phyloP scores from a whole-genome alignment of 2,797 vertebrate species.

The Poecile montanus region DNA sequence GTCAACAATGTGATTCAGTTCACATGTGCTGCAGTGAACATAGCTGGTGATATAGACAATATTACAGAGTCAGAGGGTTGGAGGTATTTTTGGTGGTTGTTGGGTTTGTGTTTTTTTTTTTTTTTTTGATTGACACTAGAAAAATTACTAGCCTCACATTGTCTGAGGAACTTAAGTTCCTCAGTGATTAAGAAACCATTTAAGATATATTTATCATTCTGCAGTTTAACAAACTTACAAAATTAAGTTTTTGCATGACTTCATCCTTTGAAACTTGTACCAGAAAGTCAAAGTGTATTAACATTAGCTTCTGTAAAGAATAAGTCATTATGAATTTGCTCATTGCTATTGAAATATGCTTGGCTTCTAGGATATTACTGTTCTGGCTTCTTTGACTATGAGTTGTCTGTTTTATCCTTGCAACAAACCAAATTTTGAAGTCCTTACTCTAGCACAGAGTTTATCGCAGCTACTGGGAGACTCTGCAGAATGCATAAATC shows the following conservation, averaged over 20 bases:
- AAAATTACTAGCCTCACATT: slow-evolving; percentile 37
- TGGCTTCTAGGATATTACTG: background rate
- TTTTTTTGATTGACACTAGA: background rate
- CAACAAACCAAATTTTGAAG: slow-evolving; percentile 12
- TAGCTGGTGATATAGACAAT: background rate
- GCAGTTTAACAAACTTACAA: slow-evolving; percentile 49
- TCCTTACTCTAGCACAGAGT: background rate
- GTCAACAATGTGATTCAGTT: background rate
- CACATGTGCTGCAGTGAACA: background rate
- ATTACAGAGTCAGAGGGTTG: background rate
- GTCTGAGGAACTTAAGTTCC: slow-evolving; percentile 3
- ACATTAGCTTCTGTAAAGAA: slow-evolving; percentile 37
- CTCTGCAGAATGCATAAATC: background rate
- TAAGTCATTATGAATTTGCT: slow-evolving; percentile 43
- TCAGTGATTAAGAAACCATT: slow-evolving; percentile 21
- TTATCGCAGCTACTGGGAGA: background rate
- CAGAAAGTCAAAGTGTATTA: slow-evolving; percentile 49
- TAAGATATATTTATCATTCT: slow-evolving; percentile 39
- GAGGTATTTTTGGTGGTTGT: background rate
- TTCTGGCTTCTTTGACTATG: background rate
- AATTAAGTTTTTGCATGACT: slow-evolving; percentile 50
- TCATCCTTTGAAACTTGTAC: slow-evolving; percentile 39
- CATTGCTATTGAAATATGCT: slow-evolving; percentile 33
- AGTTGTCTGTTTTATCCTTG: background rate
- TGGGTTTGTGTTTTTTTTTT: background rate